Evolutionary conservation across 2,797 vertebrate genomes (phyloP).

Genomic region (Chanos chanos): DNA sequence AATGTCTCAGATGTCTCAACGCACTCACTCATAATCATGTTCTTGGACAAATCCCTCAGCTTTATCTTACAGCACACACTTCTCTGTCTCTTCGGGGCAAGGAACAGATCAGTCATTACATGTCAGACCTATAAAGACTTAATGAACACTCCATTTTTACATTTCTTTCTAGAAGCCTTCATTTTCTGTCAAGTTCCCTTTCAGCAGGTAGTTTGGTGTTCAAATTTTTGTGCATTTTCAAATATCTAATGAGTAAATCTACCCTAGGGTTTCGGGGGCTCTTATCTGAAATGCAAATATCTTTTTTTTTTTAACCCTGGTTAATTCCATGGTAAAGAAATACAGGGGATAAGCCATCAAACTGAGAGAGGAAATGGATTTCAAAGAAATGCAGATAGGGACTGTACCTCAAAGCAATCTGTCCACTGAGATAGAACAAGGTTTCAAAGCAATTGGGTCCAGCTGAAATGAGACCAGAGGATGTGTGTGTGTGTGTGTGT

Average conservation of each 20-base stretch:
- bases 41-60: neutral
- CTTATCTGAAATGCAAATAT: neutral
- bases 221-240: too few relatives aligned
- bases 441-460: constrained; percentile 16
- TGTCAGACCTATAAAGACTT: too few relatives aligned
- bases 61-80: neutral
- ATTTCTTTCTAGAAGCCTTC: too few relatives aligned
- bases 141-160: too few relatives aligned
- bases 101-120: too few relatives aligned
- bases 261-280: neutral
- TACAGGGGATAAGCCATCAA: constrained; percentile 7
- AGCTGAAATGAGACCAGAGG: neutral
- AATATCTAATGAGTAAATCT: too few relatives aligned
- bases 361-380: constrained; percentile 26
- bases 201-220: too few relatives aligned
- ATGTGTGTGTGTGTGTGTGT: too few relatives aligned
- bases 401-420: constrained; percentile 30
- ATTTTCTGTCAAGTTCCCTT: too few relatives aligned
- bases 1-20: neutral
- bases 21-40: neutral
- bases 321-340: constrained; percentile 15
- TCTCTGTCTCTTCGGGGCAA: too few relatives aligned
- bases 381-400: constrained; percentile 37
- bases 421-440: constrained; percentile 19
- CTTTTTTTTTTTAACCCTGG: neutral